Base-by-base conservation (phyloP, 2,888 invertebrate species). In the Entomobrya multifasciata region DNA sequence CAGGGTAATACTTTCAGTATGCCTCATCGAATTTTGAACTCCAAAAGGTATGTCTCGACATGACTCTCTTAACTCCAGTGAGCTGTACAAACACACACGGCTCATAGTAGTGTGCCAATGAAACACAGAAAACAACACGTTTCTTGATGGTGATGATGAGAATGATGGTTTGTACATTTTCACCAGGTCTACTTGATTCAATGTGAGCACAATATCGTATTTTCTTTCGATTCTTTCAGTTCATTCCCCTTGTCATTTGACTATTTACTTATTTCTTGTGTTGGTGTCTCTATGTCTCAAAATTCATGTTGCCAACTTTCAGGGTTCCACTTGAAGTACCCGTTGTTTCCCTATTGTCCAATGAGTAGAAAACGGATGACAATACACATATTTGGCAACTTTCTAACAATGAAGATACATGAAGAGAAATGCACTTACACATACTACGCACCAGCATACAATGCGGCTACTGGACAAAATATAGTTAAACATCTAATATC, bases 211-310 rank as follows among this genome's bases (percentile, higher is more conserved):
- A n/a, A n/a, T n/a, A n/a, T 41, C 41, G 17, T 41, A 65, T 41
- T 65, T 20, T 36, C 55, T 13, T 55, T 6, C 13, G 44, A 30
- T 62, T 62, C 62, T 62, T 30, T 62, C 30, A 67, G 67, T 67
- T 67, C 44, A 67, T 67, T 44, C 67, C 62, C 62, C 62, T 30
- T 62, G 30, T 27, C 62, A 62, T 1, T 62, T 62, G 62, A 30
- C 62, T 62, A 30, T 62, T 62, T 62, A 62, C 30, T n/a, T 62
- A 62, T 62, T 62, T 67, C 36, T 65, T 65, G 41, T 41, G 22
- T 22, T n/a, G n/a, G n/a, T n/a, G n/a, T n/a, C n/a, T n/a, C n/a
- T n/a, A 20, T 17, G 44, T 44, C 67, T 15, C 17, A 36, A 17
- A 10, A n/a, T 44, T 22, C 41, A 67, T 44, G 44, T 44, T 44